Percentiles rank a stretch among this genome's conserved stretches.
phyloP scores from a whole-genome alignment of 2,797 vertebrate species.

The Thunnus albacares region DNA sequence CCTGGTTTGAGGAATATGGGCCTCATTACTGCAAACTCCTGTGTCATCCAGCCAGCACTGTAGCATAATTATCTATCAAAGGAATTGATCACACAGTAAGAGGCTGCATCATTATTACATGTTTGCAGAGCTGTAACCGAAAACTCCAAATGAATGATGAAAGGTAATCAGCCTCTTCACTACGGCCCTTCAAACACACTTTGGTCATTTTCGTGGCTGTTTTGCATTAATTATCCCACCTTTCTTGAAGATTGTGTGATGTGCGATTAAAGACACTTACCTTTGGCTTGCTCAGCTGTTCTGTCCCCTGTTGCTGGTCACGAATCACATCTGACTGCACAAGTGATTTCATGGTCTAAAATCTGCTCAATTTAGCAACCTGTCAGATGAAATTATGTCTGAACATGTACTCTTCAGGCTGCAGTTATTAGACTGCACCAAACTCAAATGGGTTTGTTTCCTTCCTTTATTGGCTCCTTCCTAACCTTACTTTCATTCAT shows the following conservation, averaged over 20 bases:
- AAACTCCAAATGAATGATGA: conserved; percentile 60
- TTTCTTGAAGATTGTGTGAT: conserved; percentile 33
- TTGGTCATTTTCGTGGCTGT: not conserved
- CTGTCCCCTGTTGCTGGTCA: conserved; percentile 10
- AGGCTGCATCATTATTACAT: conserved; percentile 48
- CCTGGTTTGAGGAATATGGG: conserved; percentile 29
- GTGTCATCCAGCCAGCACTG: conserved; percentile 24
- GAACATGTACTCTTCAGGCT: conserved; percentile 12
- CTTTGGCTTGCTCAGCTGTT: conserved; percentile 15
- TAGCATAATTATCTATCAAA: conserved; percentile 56
- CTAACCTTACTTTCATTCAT: conserved; percentile 2
- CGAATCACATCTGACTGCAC: conserved; percentile 52
- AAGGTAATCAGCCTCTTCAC: conserved; percentile 62
- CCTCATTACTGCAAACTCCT: conserved; percentile 45
- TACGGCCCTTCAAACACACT: not conserved
- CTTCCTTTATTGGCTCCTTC: conserved; percentile 16
- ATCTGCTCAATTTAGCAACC: conserved; percentile 33
- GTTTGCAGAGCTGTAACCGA: conserved; percentile 54
- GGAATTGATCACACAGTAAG: conserved; percentile 51
- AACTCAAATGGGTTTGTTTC: conserved; percentile 14
- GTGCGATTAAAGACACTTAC: conserved; percentile 49
- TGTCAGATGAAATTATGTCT: conserved; percentile 45
- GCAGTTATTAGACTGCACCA: conserved; percentile 25
- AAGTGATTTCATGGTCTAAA: conserved; percentile 27
- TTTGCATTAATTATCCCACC: conserved; percentile 22